phyloP scores from a whole-genome alignment of 2,888 invertebrate genomes.

The Polyploca ridens region DNA sequence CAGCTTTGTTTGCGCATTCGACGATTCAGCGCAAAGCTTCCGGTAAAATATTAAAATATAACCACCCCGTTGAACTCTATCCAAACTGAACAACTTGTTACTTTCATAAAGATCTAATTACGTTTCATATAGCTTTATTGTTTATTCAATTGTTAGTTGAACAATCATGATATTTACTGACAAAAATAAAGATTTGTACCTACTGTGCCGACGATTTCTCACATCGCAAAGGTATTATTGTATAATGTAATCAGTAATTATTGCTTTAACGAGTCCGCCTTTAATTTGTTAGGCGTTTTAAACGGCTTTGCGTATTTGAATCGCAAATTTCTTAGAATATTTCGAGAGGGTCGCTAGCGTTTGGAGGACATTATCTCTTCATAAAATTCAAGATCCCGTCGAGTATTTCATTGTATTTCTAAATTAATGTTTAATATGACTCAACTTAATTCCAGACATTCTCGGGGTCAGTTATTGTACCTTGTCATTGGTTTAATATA shows the following conservation, averaged over 20 bases:
- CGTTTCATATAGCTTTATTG: neutral
- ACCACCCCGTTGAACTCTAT: slow-evolving; percentile 49
- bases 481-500: too few relatives aligned
- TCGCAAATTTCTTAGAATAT: slow-evolving; percentile 84
- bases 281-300: slow-evolving; percentile 85
- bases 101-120: slow-evolving; percentile 20
- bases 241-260: slow-evolving; percentile 83
- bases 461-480: slow-evolving; percentile 21
- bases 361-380: slow-evolving; percentile 82
- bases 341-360: slow-evolving; percentile 80
- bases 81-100: slow-evolving; percentile 44
- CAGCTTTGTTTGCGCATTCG: slow-evolving; percentile 75
- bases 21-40: slow-evolving; percentile 66
- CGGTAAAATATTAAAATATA: slow-evolving; percentile 77
- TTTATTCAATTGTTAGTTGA: neutral
- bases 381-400: slow-evolving; percentile 81
- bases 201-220: slow-evolving; percentile 24
- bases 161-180: neutral
- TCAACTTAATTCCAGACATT: slow-evolving; percentile 38
- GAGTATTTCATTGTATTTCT: slow-evolving; percentile 77
- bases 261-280: slow-evolving; percentile 82
- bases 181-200: neutral
- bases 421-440: slow-evolving; percentile 67
- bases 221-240: slow-evolving; percentile 64
- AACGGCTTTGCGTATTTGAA: slow-evolving; percentile 84